Evolutionary conservation across 2,888 invertebrate species (phyloP), one percentile per base, ranked within the genome.

Genomic region (Perizoma flavofasciatum): DNA sequence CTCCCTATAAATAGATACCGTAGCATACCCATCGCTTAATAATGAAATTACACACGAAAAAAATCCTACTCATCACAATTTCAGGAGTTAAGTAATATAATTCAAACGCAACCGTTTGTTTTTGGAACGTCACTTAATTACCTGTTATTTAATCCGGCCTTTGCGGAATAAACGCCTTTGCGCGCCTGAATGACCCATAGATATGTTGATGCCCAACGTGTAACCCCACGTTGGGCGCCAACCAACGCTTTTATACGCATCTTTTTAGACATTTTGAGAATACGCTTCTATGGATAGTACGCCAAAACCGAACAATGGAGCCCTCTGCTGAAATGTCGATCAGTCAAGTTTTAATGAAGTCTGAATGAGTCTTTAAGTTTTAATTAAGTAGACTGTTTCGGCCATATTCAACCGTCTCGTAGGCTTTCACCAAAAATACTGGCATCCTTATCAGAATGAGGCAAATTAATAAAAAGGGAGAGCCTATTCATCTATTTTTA

Each of bases 41-140:
- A 4, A 39, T 39, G 39, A 39, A 39, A 7, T 7, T 7, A 39
- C 39, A 39, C 4, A 7, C 39, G 9, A 39, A 7, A 22, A 72
- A 73, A 75, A 71, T 66, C 72, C 76, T 74, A 76, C 72, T 80
- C 74, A 72, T 63, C 70, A 62, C 67, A 71, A 74, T 79, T 79
- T 76, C 76, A 73, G 61, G 71, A 70, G 76, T 76, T 72, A 37
- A 37, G 7, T 37, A 73, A 76, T 71, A 67, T 78, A 81, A 83
- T 84, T 81, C 81, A 80, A 79, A 75, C 69, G 65, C 72, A 72
- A 67, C 77, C 70, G 71, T 76, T 82, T 82, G 82, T 78, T 71
- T 78, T 76, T 72, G 68, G 65, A 70, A 69, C 73, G 65, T 68
- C 66, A 68, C 69, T 76, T 83, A 81, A 85, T 85, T 82, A 82